Conservation (phyloP, 53 echinoderm and acorn worm genomes). For the Paracentrotus lividus region DNA sequence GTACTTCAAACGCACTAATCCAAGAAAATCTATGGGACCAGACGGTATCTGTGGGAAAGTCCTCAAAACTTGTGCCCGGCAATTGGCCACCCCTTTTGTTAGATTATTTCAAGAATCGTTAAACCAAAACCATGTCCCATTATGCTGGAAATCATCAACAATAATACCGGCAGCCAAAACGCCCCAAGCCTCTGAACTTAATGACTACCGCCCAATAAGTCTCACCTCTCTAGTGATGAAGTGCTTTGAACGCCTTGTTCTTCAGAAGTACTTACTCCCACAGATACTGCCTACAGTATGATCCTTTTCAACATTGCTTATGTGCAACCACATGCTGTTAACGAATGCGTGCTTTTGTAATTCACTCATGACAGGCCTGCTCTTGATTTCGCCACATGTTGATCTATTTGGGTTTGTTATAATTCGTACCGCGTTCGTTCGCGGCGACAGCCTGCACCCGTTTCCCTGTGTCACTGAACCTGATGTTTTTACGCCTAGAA, state of each 20-base stretch:
- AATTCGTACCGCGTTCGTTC: neutral
- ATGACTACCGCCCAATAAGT: slow-evolving; percentile 43
- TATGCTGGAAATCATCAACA: neutral
- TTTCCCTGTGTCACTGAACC: too few relatives aligned
- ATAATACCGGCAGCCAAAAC: neutral
- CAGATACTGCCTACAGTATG: neutral
- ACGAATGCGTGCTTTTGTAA: neutral
- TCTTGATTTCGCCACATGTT: neutral
- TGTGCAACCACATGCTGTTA: neutral
- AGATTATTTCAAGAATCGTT: slow-evolving; percentile 33
- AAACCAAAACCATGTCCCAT: slow-evolving; percentile 33
- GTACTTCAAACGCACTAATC: slow-evolving; percentile 43
- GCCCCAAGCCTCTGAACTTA: slow-evolving; percentile 39
- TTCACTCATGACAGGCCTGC: too few relatives aligned
- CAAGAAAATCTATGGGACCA: slow-evolving; percentile 33
- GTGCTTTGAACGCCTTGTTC: neutral
- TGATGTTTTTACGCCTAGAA: neutral
- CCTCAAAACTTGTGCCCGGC: neutral
- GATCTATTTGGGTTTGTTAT: neutral
- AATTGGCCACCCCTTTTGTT: too few relatives aligned
- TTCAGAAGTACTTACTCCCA: slow-evolving; percentile 14
- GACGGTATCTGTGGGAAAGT: slow-evolving; percentile 50
- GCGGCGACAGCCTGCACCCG: too few relatives aligned
- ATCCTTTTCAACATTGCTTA: slow-evolving; percentile 29
- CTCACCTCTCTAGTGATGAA: neutral